Conservation (phyloP, 2,797 vertebrate species). For the Acridotheres tristis region DNA sequence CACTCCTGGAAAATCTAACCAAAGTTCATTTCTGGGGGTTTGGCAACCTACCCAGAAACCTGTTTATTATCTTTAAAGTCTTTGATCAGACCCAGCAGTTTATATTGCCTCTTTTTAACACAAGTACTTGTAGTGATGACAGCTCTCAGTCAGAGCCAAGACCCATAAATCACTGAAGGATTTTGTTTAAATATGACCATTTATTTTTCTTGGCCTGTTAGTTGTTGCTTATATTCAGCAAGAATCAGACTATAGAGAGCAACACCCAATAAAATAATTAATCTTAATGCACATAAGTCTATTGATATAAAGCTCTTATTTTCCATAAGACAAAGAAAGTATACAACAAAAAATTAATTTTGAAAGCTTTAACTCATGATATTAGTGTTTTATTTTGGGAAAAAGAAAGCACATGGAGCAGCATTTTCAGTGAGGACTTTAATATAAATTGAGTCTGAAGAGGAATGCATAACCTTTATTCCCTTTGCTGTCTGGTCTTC, state of each 20-base stretch:
- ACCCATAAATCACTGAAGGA: conserved; percentile 38
- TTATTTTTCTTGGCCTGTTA: conserved; percentile 39
- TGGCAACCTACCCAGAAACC: conserved; percentile 10
- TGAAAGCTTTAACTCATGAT: neutral
- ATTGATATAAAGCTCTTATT: accelerated
- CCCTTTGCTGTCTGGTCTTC: neutral
- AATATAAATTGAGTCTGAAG: neutral
- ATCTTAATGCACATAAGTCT: neutral
- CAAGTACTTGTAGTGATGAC: conserved; percentile 18
- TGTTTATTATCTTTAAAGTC: conserved; percentile 38
- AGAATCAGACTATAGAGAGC: neutral
- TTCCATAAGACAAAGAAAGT: neutral
- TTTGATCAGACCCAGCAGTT: conserved; percentile 42
- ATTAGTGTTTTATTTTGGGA: neutral
- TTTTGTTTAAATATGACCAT: conserved; percentile 20
- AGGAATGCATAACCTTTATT: neutral
- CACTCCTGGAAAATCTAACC: neutral
- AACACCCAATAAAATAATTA: neutral
- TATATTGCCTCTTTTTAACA: neutral
- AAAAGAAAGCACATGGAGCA: no score
- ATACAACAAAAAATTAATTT: neutral
- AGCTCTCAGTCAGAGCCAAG: conserved; percentile 23
- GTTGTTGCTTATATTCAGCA: neutral
- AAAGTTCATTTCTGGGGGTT: conserved; percentile 8
- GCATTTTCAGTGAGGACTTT: neutral